Evolutionary conservation across 37 sponge, comb jelly and placozoan genomes (phyloP).

Genomic region (Chondrosia reniformis): DNA sequence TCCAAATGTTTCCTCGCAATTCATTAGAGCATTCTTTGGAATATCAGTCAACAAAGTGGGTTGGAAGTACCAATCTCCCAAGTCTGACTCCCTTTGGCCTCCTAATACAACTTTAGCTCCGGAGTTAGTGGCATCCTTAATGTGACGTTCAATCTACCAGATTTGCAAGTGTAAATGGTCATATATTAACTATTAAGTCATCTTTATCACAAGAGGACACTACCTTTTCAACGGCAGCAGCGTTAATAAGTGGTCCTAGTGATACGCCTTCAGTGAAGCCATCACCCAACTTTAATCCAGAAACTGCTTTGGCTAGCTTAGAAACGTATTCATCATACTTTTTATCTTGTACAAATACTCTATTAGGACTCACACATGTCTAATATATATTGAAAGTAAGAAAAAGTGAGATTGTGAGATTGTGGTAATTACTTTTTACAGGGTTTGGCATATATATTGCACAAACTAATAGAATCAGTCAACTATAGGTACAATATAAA

Average conservation of each 20-base stretch:
- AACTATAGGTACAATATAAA: too few relatives aligned
- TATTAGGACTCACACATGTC: constrained; percentile 53
- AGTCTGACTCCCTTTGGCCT: constrained; percentile 26
- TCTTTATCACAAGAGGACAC: neutral
- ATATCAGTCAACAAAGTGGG: constrained; percentile 62
- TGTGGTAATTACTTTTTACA: too few relatives aligned
- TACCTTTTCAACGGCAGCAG: constrained; percentile 77
- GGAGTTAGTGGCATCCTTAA: constrained; percentile 58
- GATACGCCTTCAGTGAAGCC: constrained; percentile 67
- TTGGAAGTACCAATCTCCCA: constrained; percentile 55
- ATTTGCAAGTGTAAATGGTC: neutral
- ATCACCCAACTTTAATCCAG: constrained; percentile 62
- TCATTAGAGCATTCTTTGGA: constrained; percentile 41
- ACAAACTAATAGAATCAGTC: too few relatives aligned
- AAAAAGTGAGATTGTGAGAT: too few relatives aligned
- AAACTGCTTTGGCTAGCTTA: constrained; percentile 43
- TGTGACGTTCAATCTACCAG: constrained; percentile 52
- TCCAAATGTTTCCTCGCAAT: constrained; percentile 91
- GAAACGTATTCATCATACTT: constrained; percentile 73
- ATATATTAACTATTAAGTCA: neutral
- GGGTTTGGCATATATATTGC: too few relatives aligned
- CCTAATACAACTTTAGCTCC: constrained; percentile 70
- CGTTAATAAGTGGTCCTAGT: constrained; percentile 88
- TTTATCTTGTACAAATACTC: constrained; percentile 81
- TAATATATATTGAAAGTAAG: too few relatives aligned